These are phyloP conservation scores for Neofelis nebulosa DNA, from an alignment of 2,113 vertebrate genomes.

Conservation along the genomic window DNA sequence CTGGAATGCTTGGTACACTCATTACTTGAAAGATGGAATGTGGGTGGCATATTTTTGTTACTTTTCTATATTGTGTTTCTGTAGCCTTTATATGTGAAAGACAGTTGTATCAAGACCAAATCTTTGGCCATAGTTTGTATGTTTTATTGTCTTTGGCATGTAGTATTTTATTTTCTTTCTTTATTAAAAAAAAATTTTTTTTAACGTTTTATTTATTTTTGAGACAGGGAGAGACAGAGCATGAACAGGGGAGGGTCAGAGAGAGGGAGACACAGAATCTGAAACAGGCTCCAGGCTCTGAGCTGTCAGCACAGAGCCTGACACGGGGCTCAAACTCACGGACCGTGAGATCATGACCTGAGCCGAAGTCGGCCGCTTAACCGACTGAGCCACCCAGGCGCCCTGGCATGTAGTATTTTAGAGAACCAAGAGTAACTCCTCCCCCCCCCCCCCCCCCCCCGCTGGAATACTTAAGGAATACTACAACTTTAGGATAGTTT, in stretches of 20 bases:
- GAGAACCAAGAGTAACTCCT: not conserved
- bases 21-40: not conserved
- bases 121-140: not conserved
- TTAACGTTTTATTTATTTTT: no score
- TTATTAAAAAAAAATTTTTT: no score
- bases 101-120: not conserved
- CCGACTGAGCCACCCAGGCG: no score
- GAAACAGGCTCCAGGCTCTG: no score
- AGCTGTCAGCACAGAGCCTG: no score
- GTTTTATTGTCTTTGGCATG: not conserved
- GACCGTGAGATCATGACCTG: no score
- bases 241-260: no score
- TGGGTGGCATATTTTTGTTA: not conserved
- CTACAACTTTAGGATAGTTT: not conserved
- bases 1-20: not conserved
- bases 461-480: not conserved
- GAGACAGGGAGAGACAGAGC: no score
- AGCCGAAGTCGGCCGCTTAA: no score
- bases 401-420: not conserved
- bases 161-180: not conserved
- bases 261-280: no score
- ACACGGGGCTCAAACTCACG: no score
- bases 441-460: no score
- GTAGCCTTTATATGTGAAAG: not conserved
- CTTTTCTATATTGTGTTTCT: slow-evolving; percentile 17